phyloP scores from a whole-genome alignment of 1,140 invertebrate genomes.

The Danaus plexippus region DNA sequence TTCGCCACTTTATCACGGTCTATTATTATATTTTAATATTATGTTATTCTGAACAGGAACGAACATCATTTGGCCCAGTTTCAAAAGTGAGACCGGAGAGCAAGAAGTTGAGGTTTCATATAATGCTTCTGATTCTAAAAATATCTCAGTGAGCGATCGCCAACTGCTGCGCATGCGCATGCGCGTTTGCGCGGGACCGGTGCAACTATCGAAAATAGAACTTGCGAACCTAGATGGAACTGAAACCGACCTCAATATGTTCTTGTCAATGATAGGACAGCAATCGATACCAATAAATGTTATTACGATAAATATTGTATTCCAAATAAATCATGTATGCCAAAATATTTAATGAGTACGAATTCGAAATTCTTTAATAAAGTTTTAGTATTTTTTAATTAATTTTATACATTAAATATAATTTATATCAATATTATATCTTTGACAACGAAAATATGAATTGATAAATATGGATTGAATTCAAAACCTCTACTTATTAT shows the following conservation, averaged over 20 bases:
- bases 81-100: slow-evolving; percentile 63
- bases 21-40: slow-evolving; percentile 70
- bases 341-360: too few species aligned
- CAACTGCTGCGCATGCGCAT: slow-evolving; percentile 11
- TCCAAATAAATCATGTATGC: too few species aligned
- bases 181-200: slow-evolving; percentile 17
- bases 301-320: too few species aligned
- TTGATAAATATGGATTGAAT: too few species aligned
- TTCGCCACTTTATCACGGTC: slow-evolving; percentile 53
- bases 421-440: too few species aligned
- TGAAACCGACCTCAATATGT: slow-evolving; percentile 13
- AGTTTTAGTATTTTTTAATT: too few species aligned
- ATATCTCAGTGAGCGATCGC: slow-evolving; percentile 36
- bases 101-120: slow-evolving; percentile 61
- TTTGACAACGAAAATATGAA: too few species aligned
- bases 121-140: slow-evolving; percentile 64
- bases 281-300: too few species aligned
- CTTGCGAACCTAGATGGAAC: slow-evolving; percentile 24
- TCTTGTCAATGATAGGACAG: not conserved
- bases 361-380: too few species aligned
- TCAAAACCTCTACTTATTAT: too few species aligned
- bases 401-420: too few species aligned
- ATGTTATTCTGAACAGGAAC: slow-evolving; percentile 63
- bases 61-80: slow-evolving; percentile 67
- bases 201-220: slow-evolving; percentile 40